Base-by-base conservation (phyloP, 2,888 invertebrate species). In the Polietes domitor region DNA sequence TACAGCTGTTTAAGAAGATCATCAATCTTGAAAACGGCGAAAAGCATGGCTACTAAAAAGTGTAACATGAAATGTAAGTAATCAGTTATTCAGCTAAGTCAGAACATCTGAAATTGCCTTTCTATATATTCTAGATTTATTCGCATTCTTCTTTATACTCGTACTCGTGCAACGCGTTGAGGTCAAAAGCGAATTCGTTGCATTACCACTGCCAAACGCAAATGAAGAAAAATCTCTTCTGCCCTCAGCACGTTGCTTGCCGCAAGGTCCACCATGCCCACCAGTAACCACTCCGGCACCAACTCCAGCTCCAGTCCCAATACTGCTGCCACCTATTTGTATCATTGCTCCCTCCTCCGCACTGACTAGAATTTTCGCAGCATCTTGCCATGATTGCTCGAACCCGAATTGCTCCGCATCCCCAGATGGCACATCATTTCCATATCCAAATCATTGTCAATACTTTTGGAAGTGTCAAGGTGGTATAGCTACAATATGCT, bases 401-500 rank as follows among this genome's bases (percentile, higher is more conserved):
- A 58, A 28, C 28, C 70, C 37, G 9, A 73, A 73, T 24, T 81
- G 81, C 68, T 72, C 81, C 0, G 32, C 47, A 50, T 65, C 53
- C 0, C 43, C 81, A 26, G 17, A 63, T 43, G 78, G 82, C 4
- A 53, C 78, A 53, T 65, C 71, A 19, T 75, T 82, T 55, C 70
- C 82, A 0, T 82, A 78, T 43, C 43, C 37, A 1, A 82, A 75
- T 65, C 82, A 82, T 21, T 82, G 82, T 24, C 75, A 78, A 72
- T 65, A 76, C 9, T 82, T 72, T 58, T 82, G 75, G 65, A 65
- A 58, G 32, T 82, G 82, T 58, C 10, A 53, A 10, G 26, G 43
- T 17, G 63, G 58, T 1, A n/a, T 1, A 15, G 71, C 78, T 2
- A 75, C 63, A 1, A 24, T 58, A 0, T 75, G 74, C 21, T 71